Conservation (phyloP, 2,888 invertebrate species). For the Ectobius pallidus region DNA sequence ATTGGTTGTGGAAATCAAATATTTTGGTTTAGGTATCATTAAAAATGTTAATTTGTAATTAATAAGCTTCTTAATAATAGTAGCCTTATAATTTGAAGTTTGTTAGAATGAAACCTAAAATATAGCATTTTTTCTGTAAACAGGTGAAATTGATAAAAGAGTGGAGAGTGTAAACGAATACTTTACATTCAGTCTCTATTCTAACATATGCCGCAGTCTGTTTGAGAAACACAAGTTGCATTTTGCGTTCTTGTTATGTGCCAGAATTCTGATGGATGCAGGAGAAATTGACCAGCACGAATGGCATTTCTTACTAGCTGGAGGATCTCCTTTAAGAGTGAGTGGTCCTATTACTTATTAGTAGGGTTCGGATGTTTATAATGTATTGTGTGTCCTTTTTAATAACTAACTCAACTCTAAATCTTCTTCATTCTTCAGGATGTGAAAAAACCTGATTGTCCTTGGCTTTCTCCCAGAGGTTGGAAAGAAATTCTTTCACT, state of each 20-base stretch:
- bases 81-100: no score
- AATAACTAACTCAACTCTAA: no score
- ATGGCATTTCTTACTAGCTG: conserved; percentile 78
- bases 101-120: no score
- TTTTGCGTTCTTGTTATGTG: conserved; percentile 78
- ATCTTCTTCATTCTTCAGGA: no score
- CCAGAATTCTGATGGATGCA: conserved; percentile 68
- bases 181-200: conserved; percentile 82
- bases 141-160: conserved; percentile 75
- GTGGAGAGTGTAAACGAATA: conserved; percentile 78
- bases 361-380: no score
- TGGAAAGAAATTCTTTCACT: conserved; percentile 10
- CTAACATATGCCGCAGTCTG: conserved; percentile 86
- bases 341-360: no score
- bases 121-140: no score
- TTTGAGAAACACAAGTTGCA: conserved; percentile 89
- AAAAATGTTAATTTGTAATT: no score
- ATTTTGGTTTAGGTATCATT: no score
- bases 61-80: no score
- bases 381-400: no score
- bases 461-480: not conserved
- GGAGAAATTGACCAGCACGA: conserved; percentile 66
- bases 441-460: not conserved
- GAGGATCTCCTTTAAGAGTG: conserved; percentile 62
- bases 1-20: no score